Base-by-base conservation (phyloP, 2,888 invertebrate genomes). In the Drosophila infuscata region DNA sequence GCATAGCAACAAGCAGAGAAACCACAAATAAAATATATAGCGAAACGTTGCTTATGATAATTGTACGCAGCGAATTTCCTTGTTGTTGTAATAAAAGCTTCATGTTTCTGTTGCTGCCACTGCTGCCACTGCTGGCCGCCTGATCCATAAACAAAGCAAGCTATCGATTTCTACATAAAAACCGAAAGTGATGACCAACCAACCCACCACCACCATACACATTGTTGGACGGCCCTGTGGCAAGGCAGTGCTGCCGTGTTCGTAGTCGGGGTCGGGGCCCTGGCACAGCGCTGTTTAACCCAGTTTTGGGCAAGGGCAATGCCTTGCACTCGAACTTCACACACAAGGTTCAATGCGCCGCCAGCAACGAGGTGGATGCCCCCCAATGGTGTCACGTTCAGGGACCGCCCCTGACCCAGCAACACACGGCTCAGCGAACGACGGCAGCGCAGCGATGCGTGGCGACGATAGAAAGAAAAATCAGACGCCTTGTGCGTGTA, bases 131-230 rank as follows among this genome's bases (percentile, higher is more conserved):
- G 54, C 84, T 90, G 91, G 7, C 68, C 67, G 77, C 91, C 92
- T 89, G 83, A 51, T 83, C 61, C 70, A 52, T 76, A 87, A 82
- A 79, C 91, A 90, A 91, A 91, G 85, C 81, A 80, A 76, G 87
- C 89, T 91, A 87, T 91, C 91, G 91, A 91, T 92, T 91, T 91
- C 91, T 91, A 90, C 90, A 86, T 88, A 83, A 88, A 91, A 91
- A 91, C 81, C 87, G 91, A 91, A 91, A 91, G 91, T 91, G 87
- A 81, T 62, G 78, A 32, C 51, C 11, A 4, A 3, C 2, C 25
- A 1, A 25, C 25, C 25, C 25, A 25, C 25, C 25, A 25, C 25
- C 35, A 15, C 8, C n/a, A 79, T 64, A 43, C 33, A 46, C 60
- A 35, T 62, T 36, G 38, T 3, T 33, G 67, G 63, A 53, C 35